A percentile compares a stretch with the other conserved stretches of the same genome.
These are phyloP conservation scores for Onychomys torridus DNA, from an alignment of 2,797 vertebrate genomes.

Conservation along the genomic window DNA sequence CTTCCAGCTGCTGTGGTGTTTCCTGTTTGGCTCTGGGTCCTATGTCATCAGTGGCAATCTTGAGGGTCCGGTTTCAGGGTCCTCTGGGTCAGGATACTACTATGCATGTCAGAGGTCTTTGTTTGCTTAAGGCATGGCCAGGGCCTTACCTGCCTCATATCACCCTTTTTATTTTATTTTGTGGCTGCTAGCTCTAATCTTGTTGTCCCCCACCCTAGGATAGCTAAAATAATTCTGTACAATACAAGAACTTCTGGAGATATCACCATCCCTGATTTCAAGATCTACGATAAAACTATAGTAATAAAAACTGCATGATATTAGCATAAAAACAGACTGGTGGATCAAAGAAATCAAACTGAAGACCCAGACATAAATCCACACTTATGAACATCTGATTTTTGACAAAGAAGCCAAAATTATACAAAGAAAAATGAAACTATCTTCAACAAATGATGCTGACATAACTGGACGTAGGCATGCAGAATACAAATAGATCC, in stretches of 20 bases:
- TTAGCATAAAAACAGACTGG: neutral
- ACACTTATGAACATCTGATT: neutral
- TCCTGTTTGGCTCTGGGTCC: too few species aligned
- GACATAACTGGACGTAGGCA: neutral
- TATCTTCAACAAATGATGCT: neutral
- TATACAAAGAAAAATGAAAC: neutral
- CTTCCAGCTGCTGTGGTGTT: too few species aligned
- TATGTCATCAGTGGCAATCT: too few species aligned
- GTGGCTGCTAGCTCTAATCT: too few species aligned
- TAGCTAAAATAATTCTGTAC: neutral
- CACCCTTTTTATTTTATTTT: too few species aligned
- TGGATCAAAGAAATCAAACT: neutral
- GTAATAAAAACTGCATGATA: neutral
- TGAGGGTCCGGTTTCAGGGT: too few species aligned
- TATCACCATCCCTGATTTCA: neutral
- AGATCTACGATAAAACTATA: neutral
- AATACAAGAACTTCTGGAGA: neutral
- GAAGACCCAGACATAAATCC: neutral
- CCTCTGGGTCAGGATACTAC: too few species aligned
- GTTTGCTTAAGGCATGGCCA: too few species aligned
- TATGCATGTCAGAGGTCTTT: too few species aligned
- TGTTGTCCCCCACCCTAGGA: neutral
- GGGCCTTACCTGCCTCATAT: too few species aligned
- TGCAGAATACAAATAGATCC: neutral
- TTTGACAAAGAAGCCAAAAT: neutral